Conservation (phyloP, 2,888 invertebrate genomes). For the Dryocosmus kuriphilus region DNA sequence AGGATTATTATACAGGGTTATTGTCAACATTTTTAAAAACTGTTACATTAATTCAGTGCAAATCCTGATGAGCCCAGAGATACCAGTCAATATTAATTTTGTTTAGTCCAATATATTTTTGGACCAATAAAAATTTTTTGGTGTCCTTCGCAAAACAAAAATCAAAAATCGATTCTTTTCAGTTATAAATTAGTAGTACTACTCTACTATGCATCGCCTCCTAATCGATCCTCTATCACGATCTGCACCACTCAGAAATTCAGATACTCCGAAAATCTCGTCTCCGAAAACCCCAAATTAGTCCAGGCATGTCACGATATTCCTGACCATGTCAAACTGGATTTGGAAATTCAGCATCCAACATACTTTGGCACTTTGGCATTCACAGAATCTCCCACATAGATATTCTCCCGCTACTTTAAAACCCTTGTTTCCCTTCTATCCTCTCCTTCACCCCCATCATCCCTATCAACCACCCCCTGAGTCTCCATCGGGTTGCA, state of each 20-base stretch:
- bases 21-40: no score
- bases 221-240: neutral
- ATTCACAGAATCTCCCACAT: conserved; percentile 67
- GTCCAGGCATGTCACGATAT: conserved; percentile 60
- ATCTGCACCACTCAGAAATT: conserved; percentile 1
- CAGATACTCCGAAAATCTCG: neutral
- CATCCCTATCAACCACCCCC: conserved; percentile 49
- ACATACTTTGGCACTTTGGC: conserved; percentile 64
- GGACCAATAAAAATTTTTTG: no score
- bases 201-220: neutral
- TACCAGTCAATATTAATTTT: no score
- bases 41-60: neutral
- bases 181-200: neutral
- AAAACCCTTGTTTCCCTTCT: conserved; percentile 54
- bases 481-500: conserved; percentile 53
- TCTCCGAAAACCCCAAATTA: conserved; percentile 9
- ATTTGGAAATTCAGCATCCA: conserved; percentile 60
- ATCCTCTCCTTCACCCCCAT: conserved; percentile 46
- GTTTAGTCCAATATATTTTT: neutral
- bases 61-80: neutral
- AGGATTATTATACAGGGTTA: no score
- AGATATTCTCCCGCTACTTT: conserved; percentile 60
- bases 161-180: neutral
- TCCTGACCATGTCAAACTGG: conserved; percentile 66
- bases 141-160: neutral